Conservation (phyloP, 2,888 invertebrate genomes). For the Synergus japonicus region DNA sequence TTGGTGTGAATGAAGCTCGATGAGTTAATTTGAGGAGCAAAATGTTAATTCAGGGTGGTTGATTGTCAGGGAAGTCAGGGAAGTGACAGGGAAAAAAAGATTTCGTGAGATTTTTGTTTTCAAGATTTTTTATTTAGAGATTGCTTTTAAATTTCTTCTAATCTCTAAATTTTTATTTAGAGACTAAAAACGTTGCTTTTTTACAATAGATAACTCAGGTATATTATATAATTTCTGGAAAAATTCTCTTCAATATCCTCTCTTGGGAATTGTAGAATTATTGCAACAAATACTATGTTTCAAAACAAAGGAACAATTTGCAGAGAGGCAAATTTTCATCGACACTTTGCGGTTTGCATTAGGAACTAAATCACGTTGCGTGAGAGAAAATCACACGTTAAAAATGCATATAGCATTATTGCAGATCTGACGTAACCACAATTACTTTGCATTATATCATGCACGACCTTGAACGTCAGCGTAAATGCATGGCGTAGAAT, state of each 20-base stretch:
- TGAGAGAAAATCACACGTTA: conserved; percentile 25
- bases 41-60: no score
- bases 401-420: conserved; percentile 20
- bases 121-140: no score
- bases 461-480: conserved; percentile 37
- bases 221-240: no score
- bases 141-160: no score
- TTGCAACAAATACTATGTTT: not conserved
- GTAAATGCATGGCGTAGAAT: conserved; percentile 38
- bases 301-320: conserved; percentile 3
- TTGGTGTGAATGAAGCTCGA: not conserved
- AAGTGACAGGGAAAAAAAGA: no score
- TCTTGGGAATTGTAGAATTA: not conserved
- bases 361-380: conserved; percentile 32
- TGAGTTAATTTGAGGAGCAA: not conserved
- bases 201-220: no score
- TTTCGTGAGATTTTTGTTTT: no score
- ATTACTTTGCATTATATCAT: conserved; percentile 41
- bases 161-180: no score
- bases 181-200: no score
- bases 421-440: conserved; percentile 35
- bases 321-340: not conserved
- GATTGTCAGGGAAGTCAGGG: no score
- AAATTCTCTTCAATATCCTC: not conserved
- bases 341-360: not conserved